A percentile compares a stretch with the other conserved stretches of the same genome.
Conservation (phyloP, 2,888 invertebrate species). For the Nebria salina region DNA sequence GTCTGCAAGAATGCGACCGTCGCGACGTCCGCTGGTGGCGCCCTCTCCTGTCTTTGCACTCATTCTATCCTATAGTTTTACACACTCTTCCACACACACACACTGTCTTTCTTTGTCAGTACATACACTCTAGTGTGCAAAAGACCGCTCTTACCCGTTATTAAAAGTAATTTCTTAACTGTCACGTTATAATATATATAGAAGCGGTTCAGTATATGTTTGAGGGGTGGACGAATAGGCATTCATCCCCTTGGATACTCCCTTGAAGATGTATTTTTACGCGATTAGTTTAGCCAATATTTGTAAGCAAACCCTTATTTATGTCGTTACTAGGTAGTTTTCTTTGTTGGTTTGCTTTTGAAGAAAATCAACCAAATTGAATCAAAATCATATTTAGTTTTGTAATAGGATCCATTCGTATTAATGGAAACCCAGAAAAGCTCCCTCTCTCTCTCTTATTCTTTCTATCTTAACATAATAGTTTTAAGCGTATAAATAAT, state of each 20-base stretch:
- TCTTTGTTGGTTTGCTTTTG: background rate
- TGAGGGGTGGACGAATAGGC: background rate
- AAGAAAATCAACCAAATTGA: too few relatives aligned
- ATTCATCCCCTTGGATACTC: background rate
- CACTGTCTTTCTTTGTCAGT: background rate
- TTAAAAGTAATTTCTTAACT: slow-evolving; percentile 47
- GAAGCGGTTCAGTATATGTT: slow-evolving; percentile 9
- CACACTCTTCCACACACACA: slow-evolving; percentile 14
- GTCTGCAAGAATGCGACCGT: slow-evolving; percentile 11
- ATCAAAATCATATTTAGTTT: too few relatives aligned
- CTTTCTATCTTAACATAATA: too few relatives aligned
- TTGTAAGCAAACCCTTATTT: background rate
- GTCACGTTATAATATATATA: slow-evolving; percentile 38
- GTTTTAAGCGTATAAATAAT: too few relatives aligned
- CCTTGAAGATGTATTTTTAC: background rate
- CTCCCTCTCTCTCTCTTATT: too few relatives aligned
- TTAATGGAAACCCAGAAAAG: too few relatives aligned
- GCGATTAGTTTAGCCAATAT: background rate
- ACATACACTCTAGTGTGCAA: background rate
- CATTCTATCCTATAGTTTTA: background rate
- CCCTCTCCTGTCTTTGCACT: background rate
- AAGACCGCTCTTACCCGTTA: slow-evolving; percentile 30
- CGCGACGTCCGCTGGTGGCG: background rate
- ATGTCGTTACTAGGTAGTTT: background rate
- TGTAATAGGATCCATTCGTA: too few relatives aligned